phyloP scores from a whole-genome alignment of 2,797 vertebrate genomes.

The Hyperoplus lanceolatus region DNA sequence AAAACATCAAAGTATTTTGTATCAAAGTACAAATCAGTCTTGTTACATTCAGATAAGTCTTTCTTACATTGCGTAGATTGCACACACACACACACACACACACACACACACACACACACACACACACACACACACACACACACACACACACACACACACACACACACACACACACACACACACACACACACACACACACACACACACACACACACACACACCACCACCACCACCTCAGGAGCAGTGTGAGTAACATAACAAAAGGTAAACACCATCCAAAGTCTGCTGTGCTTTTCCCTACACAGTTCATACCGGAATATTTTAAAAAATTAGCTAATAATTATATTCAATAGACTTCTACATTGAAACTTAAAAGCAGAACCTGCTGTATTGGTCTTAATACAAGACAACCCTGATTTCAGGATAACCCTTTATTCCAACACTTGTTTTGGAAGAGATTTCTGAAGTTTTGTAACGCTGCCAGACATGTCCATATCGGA shows the following conservation, averaged over 20 bases:
- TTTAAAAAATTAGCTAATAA: slow-evolving; percentile 24
- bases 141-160: no score
- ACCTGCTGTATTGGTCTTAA: neutral
- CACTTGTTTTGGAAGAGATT: neutral
- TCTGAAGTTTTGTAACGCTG: neutral
- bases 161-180: no score
- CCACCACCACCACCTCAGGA: slow-evolving; percentile 29
- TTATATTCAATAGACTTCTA: slow-evolving; percentile 7
- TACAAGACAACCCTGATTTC: neutral
- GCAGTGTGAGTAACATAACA: slow-evolving; percentile 14
- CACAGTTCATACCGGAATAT: slow-evolving; percentile 11
- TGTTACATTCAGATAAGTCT: slow-evolving; percentile 42
- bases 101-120: no score
- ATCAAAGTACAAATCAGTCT: slow-evolving; percentile 51
- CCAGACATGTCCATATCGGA: neutral
- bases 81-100: neutral
- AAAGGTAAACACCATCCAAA: slow-evolving; percentile 16
- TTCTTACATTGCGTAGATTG: slow-evolving; percentile 7
- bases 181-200: no score
- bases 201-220: no score
- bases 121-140: no score
- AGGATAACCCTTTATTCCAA: neutral
- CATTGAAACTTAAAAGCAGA: neutral
- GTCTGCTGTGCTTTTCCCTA: neutral
- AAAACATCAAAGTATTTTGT: slow-evolving; percentile 63